These are phyloP conservation scores for Hexactinellida sp. DNA, from an alignment of 37 sponge, comb jelly and placozoan genomes.

Conservation along the genomic window DNA sequence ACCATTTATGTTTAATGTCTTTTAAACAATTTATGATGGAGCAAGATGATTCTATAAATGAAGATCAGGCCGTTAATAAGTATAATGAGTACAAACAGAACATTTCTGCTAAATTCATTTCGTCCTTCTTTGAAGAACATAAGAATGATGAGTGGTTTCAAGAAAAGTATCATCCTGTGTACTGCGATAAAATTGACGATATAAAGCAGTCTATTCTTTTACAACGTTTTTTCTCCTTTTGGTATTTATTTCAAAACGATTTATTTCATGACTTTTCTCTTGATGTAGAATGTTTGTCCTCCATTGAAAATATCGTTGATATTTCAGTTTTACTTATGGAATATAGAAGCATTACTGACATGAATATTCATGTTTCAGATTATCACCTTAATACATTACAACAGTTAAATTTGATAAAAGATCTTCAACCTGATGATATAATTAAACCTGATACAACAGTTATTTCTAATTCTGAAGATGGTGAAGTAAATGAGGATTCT, in stretches of 20 bases:
- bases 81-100: slow-evolving; percentile 85
- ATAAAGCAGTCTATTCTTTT: background rate
- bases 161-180: background rate
- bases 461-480: background rate
- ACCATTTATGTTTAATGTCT: slow-evolving; percentile 29
- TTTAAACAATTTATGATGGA: slow-evolving; percentile 76
- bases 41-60: slow-evolving; percentile 72
- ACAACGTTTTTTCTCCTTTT: background rate
- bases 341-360: background rate
- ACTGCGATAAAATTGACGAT: background rate
- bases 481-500: background rate
- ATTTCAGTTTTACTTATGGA: background rate
- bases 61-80: slow-evolving; percentile 55
- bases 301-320: background rate
- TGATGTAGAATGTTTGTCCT: background rate
- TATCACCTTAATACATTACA: background rate
- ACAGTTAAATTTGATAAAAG: background rate
- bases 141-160: slow-evolving; percentile 92
- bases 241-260: background rate
- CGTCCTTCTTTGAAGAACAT: slow-evolving; percentile 83
- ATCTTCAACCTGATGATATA: background rate
- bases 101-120: slow-evolving; percentile 54
- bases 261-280: background rate
- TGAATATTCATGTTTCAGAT: background rate
- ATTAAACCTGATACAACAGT: background rate